phyloP scores from a whole-genome alignment of 2,113 vertebrate genomes.

The Amphiprion ocellaris region DNA sequence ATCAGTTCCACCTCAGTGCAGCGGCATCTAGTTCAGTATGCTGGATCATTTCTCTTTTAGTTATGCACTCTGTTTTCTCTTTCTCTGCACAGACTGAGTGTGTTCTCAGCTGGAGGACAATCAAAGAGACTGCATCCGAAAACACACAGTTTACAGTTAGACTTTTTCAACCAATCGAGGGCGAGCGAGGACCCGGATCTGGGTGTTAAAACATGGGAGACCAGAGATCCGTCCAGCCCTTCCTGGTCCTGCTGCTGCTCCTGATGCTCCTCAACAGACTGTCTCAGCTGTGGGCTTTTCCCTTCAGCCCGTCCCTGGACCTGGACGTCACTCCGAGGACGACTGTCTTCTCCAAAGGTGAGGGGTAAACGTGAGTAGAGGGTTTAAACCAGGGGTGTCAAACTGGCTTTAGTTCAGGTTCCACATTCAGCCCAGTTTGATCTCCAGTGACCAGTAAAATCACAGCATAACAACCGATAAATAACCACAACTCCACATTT shows the following conservation, averaged over 20 bases:
- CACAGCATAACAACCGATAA: no score
- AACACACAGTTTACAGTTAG: conserved; percentile 5
- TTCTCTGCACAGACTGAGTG: conserved; percentile 36
- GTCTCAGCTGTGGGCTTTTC: conserved; percentile 77
- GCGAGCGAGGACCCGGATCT: conserved; percentile 14
- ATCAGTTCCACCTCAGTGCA: background rate
- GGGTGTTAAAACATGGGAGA: conserved; percentile 63
- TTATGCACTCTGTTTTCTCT: conserved; percentile 28
- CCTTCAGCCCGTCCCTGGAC: conserved; percentile 82
- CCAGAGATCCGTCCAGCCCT: conserved; percentile 29
- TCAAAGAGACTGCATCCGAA: conserved; percentile 37
- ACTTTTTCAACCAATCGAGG: conserved; percentile 15
- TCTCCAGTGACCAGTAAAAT: no score
- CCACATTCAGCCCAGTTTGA: no score
- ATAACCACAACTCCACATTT: no score
- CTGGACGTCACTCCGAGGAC: conserved; percentile 83
- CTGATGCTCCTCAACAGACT: conserved; percentile 58
- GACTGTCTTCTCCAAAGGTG: conserved; percentile 82
- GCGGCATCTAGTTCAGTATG: background rate
- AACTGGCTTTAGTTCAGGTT: no score
- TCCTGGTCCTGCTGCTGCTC: conserved; percentile 51
- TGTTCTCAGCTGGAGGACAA: conserved; percentile 60
- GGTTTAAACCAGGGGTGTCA: background rate
- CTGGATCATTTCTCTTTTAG: conserved; percentile 1
- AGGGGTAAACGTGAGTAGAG: background rate